phyloP scores from a whole-genome alignment of 2,888 invertebrate species.

The Drosophila lacicola region DNA sequence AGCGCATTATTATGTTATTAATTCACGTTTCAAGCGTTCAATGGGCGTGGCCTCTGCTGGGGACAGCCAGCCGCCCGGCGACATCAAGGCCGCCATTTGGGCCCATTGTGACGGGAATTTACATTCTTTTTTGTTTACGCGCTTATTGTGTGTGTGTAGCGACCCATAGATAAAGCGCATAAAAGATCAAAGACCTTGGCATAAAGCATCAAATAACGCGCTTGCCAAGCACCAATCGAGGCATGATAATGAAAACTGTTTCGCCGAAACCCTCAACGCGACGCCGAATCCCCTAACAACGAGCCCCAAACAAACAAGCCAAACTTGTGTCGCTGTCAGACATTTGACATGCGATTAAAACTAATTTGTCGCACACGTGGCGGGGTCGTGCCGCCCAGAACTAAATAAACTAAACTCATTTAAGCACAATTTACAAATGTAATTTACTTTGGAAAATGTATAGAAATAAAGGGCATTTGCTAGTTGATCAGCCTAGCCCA shows the following conservation, averaged over 20 bases:
- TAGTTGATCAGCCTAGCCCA: neutral
- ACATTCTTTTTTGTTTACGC: slow-evolving; percentile 20
- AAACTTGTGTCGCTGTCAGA: slow-evolving; percentile 55
- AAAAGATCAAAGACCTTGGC: slow-evolving; percentile 74
- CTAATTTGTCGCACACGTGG: slow-evolving; percentile 39
- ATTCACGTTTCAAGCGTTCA: slow-evolving; percentile 36
- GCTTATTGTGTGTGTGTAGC: slow-evolving; percentile 30
- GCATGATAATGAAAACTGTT: slow-evolving; percentile 76
- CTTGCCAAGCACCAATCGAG: slow-evolving; percentile 70
- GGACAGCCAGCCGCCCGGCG: slow-evolving; percentile 50
- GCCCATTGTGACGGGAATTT: slow-evolving; percentile 59
- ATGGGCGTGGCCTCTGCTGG: slow-evolving; percentile 31
- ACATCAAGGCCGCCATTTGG: slow-evolving; percentile 61
- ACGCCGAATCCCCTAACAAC: neutral
- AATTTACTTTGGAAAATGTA: neutral
- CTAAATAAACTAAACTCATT: neutral
- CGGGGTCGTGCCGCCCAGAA: neutral
- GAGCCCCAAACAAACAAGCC: slow-evolving; percentile 40
- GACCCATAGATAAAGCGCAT: slow-evolving; percentile 71
- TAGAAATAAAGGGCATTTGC: neutral
- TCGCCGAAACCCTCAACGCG: slow-evolving; percentile 8
- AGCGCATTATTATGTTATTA: slow-evolving; percentile 62
- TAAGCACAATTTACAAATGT: neutral
- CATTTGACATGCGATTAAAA: slow-evolving; percentile 73
- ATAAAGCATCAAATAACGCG: slow-evolving; percentile 73